phyloP scores from a whole-genome alignment of 2,888 invertebrate species.

The Eupithecia subumbrata region DNA sequence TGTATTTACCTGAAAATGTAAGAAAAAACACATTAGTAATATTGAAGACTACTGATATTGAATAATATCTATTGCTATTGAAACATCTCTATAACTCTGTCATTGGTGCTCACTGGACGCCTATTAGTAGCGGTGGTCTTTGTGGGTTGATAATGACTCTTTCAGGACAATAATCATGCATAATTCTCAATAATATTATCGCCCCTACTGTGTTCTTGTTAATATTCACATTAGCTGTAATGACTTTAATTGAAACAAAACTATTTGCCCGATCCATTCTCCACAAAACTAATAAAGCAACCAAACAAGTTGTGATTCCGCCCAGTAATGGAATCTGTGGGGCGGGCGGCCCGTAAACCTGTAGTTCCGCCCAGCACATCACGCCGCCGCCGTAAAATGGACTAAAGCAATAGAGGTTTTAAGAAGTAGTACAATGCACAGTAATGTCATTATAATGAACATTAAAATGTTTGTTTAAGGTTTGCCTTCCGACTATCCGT shows the following conservation, averaged over 20 bases:
- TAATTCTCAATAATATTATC: background rate
- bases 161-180: no score
- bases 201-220: background rate
- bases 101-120: background rate
- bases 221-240: background rate
- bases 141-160: background rate
- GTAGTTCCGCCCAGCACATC: slow-evolving; percentile 38
- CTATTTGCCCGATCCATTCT: background rate
- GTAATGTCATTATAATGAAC: background rate
- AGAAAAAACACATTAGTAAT: background rate
- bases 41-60: background rate
- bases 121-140: background rate
- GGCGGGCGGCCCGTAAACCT: slow-evolving; percentile 43
- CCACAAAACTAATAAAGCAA: slow-evolving; percentile 9
- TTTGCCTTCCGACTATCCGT: background rate
- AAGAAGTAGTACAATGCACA: background rate
- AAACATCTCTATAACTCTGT: background rate
- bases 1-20: background rate
- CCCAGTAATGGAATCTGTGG: slow-evolving; percentile 40
- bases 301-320: slow-evolving; percentile 16
- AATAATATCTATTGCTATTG: background rate
- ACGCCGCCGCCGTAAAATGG: slow-evolving; percentile 38
- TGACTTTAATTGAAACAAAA: background rate
- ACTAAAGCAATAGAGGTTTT: background rate
- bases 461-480: background rate